Evolutionary conservation across 2,113 vertebrate genomes (phyloP), one percentile per base, ranked within the genome.

Genomic region (Engystomops pustulosus): DNA sequence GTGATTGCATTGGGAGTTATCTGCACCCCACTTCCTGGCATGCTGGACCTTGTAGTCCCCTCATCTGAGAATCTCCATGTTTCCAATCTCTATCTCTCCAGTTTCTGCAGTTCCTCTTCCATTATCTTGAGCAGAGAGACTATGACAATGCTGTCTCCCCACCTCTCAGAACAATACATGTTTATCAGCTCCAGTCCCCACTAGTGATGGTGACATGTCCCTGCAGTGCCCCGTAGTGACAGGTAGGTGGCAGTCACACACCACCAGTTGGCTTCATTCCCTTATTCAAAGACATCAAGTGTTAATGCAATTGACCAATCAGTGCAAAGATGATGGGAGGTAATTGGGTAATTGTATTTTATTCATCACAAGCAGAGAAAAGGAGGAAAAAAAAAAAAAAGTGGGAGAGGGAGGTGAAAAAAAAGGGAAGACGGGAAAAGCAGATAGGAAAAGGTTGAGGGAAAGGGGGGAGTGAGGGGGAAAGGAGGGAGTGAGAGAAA

Each of bases 221-320:
- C 12, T 67, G 60, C 72, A 78, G 58, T 84, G 23, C 68, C 82
- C 86, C 38, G 6, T 20, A 58, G 65, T 60, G 85, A 85, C 92
- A 95, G 92, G 90, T 94, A 96, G 97, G 94, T 96, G 97, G 96
- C 97, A 98, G 95, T 95, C 91, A 90, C 88, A 93, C 92, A 93
- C 92, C 93, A 86, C 88, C 69, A 32, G 86, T 89, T 78, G 79
- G 41, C 81, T 78, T 83, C 71, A 78, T n/a, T 14, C 41, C 11
- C 53, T 65, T 60, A 27, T 67, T 86, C 91, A 88, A 81, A 74
- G 92, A 89, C 93, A 92, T 90, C 87, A 93, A 95, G 93, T 89
- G 93, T 94, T 95, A 94, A 95, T 90, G 89, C 91, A 89, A 93
- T 92, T 93, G 94, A 91, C 94, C 95, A 95, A 94, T 95, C 92